A percentile compares a stretch with the other conserved stretches of the same genome.
Conservation (phyloP, 2,797 vertebrate species). For the Acanthopagrus latus region DNA sequence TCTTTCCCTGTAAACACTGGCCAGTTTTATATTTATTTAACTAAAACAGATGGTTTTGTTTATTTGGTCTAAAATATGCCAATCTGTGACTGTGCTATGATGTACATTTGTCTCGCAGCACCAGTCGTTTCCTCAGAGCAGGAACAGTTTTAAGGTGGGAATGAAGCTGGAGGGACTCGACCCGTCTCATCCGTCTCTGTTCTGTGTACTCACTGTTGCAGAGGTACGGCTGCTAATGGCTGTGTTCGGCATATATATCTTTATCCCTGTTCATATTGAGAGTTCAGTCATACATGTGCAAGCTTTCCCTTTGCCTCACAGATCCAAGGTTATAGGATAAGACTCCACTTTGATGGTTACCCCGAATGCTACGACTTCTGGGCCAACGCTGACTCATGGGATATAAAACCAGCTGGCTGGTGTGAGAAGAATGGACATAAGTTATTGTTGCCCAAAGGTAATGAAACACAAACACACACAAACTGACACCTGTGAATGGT, state of each 20-base stretch:
- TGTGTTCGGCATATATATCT: neutral
- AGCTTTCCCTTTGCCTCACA: constrained; percentile 34
- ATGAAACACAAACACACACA: neutral
- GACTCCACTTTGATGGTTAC: constrained; percentile 89
- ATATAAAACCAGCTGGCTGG: constrained; percentile 88
- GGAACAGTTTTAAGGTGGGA: constrained; percentile 93
- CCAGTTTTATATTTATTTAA: neutral
- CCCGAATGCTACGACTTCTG: constrained; percentile 90
- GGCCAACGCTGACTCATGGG: constrained; percentile 89
- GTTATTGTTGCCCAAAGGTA: constrained; percentile 88
- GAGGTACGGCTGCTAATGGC: constrained; percentile 83
- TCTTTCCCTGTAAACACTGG: neutral
- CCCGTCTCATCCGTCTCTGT: constrained; percentile 91
- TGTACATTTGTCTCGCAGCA: constrained; percentile 81
- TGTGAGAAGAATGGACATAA: constrained; percentile 89
- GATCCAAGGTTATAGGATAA: constrained; percentile 88
- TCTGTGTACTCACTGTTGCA: constrained; percentile 92
- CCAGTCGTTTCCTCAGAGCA: constrained; percentile 92
- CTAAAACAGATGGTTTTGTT: neutral
- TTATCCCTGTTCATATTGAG: neutral
- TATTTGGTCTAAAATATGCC: neutral
- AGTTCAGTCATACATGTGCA: neutral
- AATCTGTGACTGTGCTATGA: neutral
- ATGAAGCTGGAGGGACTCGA: constrained; percentile 96
- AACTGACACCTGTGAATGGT: neutral